Evolutionary conservation across 2,888 invertebrate species (phyloP).

Genomic region (Lycaena phlaeas): DNA sequence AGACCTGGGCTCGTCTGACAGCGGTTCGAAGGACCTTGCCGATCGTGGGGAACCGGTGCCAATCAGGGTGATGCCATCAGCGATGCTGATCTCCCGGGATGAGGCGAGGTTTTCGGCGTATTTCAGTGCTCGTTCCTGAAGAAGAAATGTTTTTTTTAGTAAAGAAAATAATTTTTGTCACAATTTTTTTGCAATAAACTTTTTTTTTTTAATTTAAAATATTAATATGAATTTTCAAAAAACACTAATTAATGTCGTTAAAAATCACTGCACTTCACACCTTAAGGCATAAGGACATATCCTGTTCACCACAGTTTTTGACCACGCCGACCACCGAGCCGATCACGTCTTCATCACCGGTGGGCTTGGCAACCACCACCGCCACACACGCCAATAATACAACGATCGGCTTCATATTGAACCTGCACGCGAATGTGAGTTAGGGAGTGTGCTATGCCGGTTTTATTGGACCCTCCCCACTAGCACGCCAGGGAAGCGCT

Average conservation of each 20-base stretch:
- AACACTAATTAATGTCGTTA: background rate
- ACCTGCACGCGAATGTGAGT: constrained; percentile 45
- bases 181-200: background rate
- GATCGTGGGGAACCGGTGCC: constrained; percentile 68
- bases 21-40: constrained; percentile 74
- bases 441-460: constrained; percentile 41
- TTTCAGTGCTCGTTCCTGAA: constrained; percentile 79
- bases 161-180: too few relatives aligned
- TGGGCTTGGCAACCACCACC: constrained; percentile 57
- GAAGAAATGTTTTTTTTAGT: too few relatives aligned
- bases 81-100: constrained; percentile 67
- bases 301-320: constrained; percentile 79
- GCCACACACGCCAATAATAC: constrained; percentile 64
- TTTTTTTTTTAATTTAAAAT: background rate
- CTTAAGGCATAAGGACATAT: constrained; percentile 81
- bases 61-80: constrained; percentile 74
- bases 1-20: constrained; percentile 80
- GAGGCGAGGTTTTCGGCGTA: constrained; percentile 74
- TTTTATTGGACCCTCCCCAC: constrained; percentile 58
- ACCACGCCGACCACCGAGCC: constrained; percentile 78
- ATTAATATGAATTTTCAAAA: background rate
- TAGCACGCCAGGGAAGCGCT: background rate
- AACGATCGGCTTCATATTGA: constrained; percentile 57
- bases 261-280: constrained; percentile 63
- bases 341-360: constrained; percentile 68